These are phyloP conservation scores for Doris montereyensis DNA, from an alignment of 2,888 invertebrate genomes.

Conservation along the genomic window DNA sequence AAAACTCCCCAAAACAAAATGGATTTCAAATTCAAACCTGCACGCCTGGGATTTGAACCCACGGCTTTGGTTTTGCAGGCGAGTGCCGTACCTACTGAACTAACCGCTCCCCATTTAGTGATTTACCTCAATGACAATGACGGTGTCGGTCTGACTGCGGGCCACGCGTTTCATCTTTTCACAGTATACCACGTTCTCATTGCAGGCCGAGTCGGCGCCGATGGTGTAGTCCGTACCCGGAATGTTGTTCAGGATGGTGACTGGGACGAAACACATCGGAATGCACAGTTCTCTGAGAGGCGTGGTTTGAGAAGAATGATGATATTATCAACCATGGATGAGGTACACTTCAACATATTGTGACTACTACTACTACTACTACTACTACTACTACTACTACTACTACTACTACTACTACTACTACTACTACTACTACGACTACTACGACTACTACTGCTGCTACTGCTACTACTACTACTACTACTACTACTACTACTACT, in stretches of 20 bases:
- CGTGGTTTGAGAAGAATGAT: not conserved
- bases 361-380: not conserved
- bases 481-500: constrained; percentile 20
- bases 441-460: constrained; percentile 3
- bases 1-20: too few relatives aligned
- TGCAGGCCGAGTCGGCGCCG: constrained; percentile 30
- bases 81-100: too few relatives aligned
- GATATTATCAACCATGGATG: not conserved
- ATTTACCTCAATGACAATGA: constrained; percentile 34
- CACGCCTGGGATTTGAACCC: too few relatives aligned
- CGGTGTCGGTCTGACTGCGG: not conserved
- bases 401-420: constrained; percentile 20
- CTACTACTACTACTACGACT: constrained; percentile 13
- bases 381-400: constrained; percentile 20
- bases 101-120: too few relatives aligned
- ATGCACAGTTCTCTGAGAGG: constrained; percentile 26
- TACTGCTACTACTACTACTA: constrained; percentile 20
- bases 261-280: constrained; percentile 35
- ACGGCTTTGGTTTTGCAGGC: too few relatives aligned
- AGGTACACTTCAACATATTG: not conserved
- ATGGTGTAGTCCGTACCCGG: constrained; percentile 32
- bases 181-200: constrained; percentile 35
- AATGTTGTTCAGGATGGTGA: constrained; percentile 33
- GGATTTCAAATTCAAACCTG: too few relatives aligned
- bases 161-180: constrained; percentile 38